Evolutionary conservation across 2,113 vertebrate species (phyloP).

Genomic region (Albula glossodonta): DNA sequence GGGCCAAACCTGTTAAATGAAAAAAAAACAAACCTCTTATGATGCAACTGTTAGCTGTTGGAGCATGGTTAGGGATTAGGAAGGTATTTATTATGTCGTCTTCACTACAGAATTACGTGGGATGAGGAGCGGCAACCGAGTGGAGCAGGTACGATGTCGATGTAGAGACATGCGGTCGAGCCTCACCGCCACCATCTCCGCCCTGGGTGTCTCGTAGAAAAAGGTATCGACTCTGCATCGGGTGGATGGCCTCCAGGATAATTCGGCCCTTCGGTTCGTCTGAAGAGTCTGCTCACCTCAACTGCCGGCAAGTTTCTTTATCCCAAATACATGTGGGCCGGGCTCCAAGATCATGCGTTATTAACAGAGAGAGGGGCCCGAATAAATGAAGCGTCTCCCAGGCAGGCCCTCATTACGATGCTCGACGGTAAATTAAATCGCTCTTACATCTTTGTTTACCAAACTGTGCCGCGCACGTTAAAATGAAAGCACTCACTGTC

Average conservation of each 20-base stretch:
- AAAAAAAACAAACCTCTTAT: no score
- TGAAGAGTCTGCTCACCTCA: neutral
- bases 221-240: neutral
- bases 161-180: neutral
- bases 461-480: neutral
- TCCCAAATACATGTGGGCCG: neutral
- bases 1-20: neutral
- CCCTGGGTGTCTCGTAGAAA: neutral
- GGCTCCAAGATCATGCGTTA: neutral
- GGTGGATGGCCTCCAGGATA: neutral
- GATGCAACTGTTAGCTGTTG: no score
- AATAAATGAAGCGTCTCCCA: neutral
- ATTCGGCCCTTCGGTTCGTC: neutral
- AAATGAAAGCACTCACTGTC: neutral
- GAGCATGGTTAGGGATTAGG: no score
- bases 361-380: neutral
- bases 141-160: no score
- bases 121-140: no score
- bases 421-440: slow-evolving; percentile 7
- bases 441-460: slow-evolving; percentile 3
- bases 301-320: neutral
- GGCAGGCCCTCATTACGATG: neutral
- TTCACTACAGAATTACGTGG: no score
- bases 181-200: neutral
- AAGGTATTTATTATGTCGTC: no score